phyloP scores from a whole-genome alignment of 2,113 vertebrate species.

The Hemiscyllium ocellatum region DNA sequence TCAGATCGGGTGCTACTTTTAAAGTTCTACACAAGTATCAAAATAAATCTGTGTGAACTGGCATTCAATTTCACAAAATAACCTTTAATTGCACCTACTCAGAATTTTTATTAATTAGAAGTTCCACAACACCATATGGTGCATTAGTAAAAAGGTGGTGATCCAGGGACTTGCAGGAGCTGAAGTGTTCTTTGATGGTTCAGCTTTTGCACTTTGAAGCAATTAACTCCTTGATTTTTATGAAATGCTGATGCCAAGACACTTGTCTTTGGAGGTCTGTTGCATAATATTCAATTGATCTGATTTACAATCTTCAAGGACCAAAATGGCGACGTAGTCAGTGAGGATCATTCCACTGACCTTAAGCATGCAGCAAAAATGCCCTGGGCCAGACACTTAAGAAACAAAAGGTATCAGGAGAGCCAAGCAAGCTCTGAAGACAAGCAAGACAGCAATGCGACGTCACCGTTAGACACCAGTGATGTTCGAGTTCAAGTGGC shows the following conservation, averaged over 20 bases:
- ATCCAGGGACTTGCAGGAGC: background rate
- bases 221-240: background rate
- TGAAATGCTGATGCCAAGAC: background rate
- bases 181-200: background rate
- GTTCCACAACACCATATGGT: background rate
- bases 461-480: conserved; percentile 56
- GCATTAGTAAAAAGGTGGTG: background rate
- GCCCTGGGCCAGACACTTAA: conserved; percentile 55
- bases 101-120: background rate
- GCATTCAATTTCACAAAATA: background rate
- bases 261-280: background rate
- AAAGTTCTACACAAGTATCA: background rate
- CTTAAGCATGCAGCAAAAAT: conserved; percentile 63
- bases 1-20: background rate
- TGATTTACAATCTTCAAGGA: conserved; percentile 45
- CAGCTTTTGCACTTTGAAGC: background rate
- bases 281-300: background rate
- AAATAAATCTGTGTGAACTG: background rate
- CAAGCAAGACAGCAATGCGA: conserved; percentile 50
- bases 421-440: conserved; percentile 59
- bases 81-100: background rate
- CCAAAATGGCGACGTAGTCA: conserved; percentile 72
- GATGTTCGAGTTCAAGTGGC: conserved; percentile 73
- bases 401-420: conserved; percentile 65
- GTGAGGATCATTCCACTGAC: conserved; percentile 57